Evolutionary conservation across 2,888 invertebrate genomes (phyloP).

Genomic region (Orthosia cruda): DNA sequence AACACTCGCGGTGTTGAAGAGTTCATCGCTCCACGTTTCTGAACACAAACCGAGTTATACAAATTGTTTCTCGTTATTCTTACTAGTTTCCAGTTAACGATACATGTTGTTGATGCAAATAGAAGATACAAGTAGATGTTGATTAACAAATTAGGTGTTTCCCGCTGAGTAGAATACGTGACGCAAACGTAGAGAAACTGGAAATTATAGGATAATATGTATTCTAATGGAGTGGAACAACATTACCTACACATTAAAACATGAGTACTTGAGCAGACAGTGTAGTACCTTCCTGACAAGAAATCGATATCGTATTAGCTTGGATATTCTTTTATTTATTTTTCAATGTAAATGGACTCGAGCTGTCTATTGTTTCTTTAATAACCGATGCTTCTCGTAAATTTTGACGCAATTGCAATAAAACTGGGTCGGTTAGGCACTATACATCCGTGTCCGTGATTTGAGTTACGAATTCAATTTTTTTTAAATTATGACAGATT

Average conservation of each 20-base stretch:
- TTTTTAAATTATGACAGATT: too few relatives aligned
- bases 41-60: not conserved
- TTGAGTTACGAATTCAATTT: too few relatives aligned
- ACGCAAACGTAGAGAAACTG: not conserved
- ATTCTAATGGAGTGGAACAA: not conserved
- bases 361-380: not conserved
- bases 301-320: not conserved
- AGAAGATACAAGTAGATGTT: slow-evolving; percentile 22
- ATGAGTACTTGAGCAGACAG: too few relatives aligned
- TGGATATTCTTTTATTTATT: not conserved
- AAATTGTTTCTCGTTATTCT: slow-evolving; percentile 14
- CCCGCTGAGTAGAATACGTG: slow-evolving; percentile 6
- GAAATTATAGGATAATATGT: slow-evolving; percentile 13
- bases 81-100: not conserved
- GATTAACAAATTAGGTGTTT: slow-evolving; percentile 34
- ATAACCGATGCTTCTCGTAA: not conserved
- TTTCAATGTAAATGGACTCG: not conserved
- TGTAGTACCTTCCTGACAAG: too few relatives aligned
- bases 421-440: too few relatives aligned
- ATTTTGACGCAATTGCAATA: not conserved
- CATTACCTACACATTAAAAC: not conserved
- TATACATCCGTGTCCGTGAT: too few relatives aligned
- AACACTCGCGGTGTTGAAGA: not conserved
- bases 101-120: slow-evolving; percentile 4
- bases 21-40: slow-evolving; percentile 1